Evolutionary conservation across 1,140 invertebrate genomes (phyloP).

Genomic region (Pogonognathellus flavescens): DNA sequence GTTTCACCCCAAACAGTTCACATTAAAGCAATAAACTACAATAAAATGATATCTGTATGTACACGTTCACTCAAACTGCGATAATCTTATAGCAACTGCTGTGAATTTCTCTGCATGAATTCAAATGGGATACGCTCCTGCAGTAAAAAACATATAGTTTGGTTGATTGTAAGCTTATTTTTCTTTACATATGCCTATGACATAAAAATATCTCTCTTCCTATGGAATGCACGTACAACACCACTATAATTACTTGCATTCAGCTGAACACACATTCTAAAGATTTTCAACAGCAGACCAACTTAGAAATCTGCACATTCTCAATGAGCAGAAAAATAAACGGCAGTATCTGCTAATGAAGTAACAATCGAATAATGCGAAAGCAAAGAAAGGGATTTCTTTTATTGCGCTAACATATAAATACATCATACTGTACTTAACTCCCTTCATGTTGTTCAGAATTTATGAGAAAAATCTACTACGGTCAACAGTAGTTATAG

Average conservation of each 20-base stretch:
- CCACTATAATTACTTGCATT: constrained; percentile 25
- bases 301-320: constrained; percentile 25
- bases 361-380: constrained; percentile 24
- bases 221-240: background rate
- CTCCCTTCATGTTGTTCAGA: background rate
- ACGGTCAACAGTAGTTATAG: background rate
- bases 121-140: constrained; percentile 13
- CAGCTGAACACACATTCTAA: background rate
- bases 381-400: constrained; percentile 28
- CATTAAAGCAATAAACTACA: background rate
- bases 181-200: constrained; percentile 1
- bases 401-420: constrained; percentile 22
- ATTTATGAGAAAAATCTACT: constrained; percentile 6
- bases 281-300: background rate
- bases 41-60: constrained; percentile 2
- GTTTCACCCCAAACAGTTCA: background rate
- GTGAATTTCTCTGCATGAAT: constrained; percentile 29
- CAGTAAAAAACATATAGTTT: constrained; percentile 15
- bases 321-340: constrained; percentile 40
- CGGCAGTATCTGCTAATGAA: constrained; percentile 38
- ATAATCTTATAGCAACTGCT: background rate
- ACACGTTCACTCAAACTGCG: too few relatives aligned
- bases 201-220: background rate
- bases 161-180: constrained; percentile 20
- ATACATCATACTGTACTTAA: background rate